phyloP scores from a whole-genome alignment of 2,888 invertebrate species.

The Meiosimyza decipiens region DNA sequence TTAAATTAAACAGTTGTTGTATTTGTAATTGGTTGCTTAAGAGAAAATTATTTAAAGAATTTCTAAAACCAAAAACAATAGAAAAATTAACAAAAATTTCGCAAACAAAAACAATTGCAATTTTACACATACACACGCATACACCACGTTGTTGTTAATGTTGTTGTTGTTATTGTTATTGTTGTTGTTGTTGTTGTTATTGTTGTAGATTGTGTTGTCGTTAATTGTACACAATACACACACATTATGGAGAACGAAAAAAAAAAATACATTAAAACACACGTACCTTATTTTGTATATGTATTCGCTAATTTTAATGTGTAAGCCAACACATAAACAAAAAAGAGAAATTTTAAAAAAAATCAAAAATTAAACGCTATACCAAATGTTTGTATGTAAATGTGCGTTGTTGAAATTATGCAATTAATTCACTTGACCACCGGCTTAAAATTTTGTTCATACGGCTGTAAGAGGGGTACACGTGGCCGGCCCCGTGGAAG shows the following conservation, averaged over 20 bases:
- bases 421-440: slow-evolving; percentile 61
- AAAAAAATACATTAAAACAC: slow-evolving; percentile 6
- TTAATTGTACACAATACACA: slow-evolving; percentile 1
- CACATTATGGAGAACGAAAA: not conserved
- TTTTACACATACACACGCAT: slow-evolving; percentile 12
- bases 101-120: slow-evolving; percentile 33
- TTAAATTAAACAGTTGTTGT: not conserved
- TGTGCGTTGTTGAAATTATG: slow-evolving; percentile 1
- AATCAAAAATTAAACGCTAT: slow-evolving; percentile 26
- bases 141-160: slow-evolving; percentile 5
- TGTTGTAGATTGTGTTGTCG: slow-evolving; percentile 20
- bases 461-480: slow-evolving; percentile 52
- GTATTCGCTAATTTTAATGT: not conserved
- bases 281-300: not conserved
- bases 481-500: slow-evolving; percentile 57
- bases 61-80: slow-evolving; percentile 36
- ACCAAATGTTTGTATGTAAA: slow-evolving; percentile 38
- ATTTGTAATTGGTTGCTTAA: slow-evolving; percentile 14
- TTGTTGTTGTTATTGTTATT: too few relatives aligned
- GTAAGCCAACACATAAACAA: slow-evolving; percentile 25
- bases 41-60: slow-evolving; percentile 18
- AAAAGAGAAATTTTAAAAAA: slow-evolving; percentile 29
- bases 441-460: slow-evolving; percentile 64
- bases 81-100: slow-evolving; percentile 14
- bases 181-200: slow-evolving; percentile 32